phyloP scores from a whole-genome alignment of 2,888 invertebrate genomes.

The Gonocerus acuteangulatus region DNA sequence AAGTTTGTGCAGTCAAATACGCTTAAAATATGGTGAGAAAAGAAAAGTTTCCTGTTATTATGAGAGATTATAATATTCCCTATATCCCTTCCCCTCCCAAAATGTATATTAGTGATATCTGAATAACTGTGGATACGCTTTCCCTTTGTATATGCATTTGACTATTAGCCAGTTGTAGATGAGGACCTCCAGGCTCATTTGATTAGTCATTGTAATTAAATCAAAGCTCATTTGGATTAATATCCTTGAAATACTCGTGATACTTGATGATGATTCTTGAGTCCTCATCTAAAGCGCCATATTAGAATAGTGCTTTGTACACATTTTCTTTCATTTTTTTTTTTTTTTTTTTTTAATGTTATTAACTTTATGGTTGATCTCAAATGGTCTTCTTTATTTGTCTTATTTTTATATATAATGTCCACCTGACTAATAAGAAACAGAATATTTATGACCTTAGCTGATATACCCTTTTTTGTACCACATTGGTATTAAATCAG shows the following conservation, averaged over 20 bases:
- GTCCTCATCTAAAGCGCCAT: neutral
- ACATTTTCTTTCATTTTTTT: neutral
- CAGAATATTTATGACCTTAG: neutral
- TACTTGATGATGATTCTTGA: neutral
- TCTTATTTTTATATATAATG: neutral
- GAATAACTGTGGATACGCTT: neutral
- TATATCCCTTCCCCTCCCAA: neutral
- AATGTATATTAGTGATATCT: neutral
- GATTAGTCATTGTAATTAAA: neutral
- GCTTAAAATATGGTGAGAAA: conserved; percentile 22
- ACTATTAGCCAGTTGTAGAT: neutral
- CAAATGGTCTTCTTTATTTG: neutral
- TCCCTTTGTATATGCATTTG: neutral
- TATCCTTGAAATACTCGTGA: no score
- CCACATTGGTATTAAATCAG: conserved; percentile 17
- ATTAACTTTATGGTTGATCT: neutral
- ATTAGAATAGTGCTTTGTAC: neutral
- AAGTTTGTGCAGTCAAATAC: conserved; percentile 16
- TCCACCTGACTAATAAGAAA: neutral
- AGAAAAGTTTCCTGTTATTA: conserved; percentile 16
- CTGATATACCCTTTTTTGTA: neutral
- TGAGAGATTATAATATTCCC: neutral
- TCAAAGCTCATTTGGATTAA: neutral
- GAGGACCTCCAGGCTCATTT: no score
- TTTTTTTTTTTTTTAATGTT: neutral